Base-by-base conservation (phyloP, 1,140 invertebrate species). In the Drosophila willistoni region DNA sequence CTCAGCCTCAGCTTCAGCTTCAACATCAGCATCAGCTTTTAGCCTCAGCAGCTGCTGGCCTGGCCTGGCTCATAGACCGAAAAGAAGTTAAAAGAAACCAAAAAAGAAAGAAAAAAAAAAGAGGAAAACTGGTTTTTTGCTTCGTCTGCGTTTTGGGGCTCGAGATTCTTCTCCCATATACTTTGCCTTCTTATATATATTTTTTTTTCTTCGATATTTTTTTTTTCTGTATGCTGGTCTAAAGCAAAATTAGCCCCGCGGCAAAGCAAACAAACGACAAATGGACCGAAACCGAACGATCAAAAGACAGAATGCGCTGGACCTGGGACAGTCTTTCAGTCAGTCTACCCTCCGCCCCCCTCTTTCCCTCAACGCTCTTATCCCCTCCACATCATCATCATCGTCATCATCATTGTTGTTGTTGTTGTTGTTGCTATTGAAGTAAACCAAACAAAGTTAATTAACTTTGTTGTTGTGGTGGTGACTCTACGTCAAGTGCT, bases 201-300 rank as follows among this genome's bases (percentile, higher is more conserved):
- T 13, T 36, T 12, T 42, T 44, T 57, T 36, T 22, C 13, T 29
- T 42, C 34, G 34, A 41, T 63, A n/a, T 42, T 41, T 25, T 34
- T 51, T 41, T 73, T 33, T 57, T 66, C 13, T 66, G 41, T 39
- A 54, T 54, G 63, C 33, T 36, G 47, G 33, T 55, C 51, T n/a
- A 69, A 79, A 72, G 76, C 65, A 73, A 81, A 89, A 89, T 87
- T 87, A 87, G 84, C 77, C 84, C 77, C 71, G 84, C 85, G 84
- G 84, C 85, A 79, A 89, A 84, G 84, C 84, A 89, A 89, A 89
- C 84, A 89, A 89, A 89, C 84, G 84, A 89, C 84, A 89, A 89
- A 89, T 89, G 84, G 84, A 90, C 85, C 84, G 81, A 87, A 84
- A 90, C 85, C 74, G 77, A 87, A 78, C 84, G 84, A 87, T 87